phyloP scores from a whole-genome alignment of 2,888 invertebrate genomes.

The Xanthostigma xanthostigma region DNA sequence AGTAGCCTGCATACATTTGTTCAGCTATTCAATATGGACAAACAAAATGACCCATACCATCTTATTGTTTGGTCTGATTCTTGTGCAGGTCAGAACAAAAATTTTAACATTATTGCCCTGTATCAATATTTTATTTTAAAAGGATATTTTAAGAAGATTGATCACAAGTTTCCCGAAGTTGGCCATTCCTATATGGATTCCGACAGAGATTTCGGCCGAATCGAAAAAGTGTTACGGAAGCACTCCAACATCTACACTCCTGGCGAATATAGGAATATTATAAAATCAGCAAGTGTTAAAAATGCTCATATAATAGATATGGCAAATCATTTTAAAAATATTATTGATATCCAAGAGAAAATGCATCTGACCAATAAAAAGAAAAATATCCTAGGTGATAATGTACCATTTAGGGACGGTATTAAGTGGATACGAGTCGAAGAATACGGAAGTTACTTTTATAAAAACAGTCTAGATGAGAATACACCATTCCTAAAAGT shows the following conservation, averaged over 20 bases:
- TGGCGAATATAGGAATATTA: slow-evolving; percentile 7
- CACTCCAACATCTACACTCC: slow-evolving; percentile 16
- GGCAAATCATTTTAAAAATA: slow-evolving; percentile 11
- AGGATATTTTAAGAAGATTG: slow-evolving; percentile 17
- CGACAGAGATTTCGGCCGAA: slow-evolving; percentile 20
- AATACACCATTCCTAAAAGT: slow-evolving; percentile 8
- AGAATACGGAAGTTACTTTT: slow-evolving; percentile 12
- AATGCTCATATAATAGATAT: slow-evolving; percentile 12
- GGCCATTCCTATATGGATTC: slow-evolving; percentile 20
- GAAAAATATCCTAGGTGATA: slow-evolving; percentile 12
- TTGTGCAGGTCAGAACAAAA: slow-evolving; percentile 20
- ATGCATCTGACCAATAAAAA: slow-evolving; percentile 12
- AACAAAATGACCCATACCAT: slow-evolving; percentile 4
- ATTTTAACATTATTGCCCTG: slow-evolving; percentile 15
- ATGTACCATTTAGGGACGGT: slow-evolving; percentile 15
- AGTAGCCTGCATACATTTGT: slow-evolving; percentile 11
- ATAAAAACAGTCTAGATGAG: slow-evolving; percentile 8
- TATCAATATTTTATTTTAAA: slow-evolving; percentile 17
- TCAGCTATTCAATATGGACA: slow-evolving; percentile 8
- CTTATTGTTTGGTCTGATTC: slow-evolving; percentile 17
- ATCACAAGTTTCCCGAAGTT: slow-evolving; percentile 22
- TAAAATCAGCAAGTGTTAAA: slow-evolving; percentile 10
- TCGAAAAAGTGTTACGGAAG: slow-evolving; percentile 18
- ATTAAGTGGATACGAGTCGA: slow-evolving; percentile 17
- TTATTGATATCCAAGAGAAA: slow-evolving; percentile 8